phyloP scores from a whole-genome alignment of 2,797 vertebrate species.

The Notolepis coatsorum region DNA sequence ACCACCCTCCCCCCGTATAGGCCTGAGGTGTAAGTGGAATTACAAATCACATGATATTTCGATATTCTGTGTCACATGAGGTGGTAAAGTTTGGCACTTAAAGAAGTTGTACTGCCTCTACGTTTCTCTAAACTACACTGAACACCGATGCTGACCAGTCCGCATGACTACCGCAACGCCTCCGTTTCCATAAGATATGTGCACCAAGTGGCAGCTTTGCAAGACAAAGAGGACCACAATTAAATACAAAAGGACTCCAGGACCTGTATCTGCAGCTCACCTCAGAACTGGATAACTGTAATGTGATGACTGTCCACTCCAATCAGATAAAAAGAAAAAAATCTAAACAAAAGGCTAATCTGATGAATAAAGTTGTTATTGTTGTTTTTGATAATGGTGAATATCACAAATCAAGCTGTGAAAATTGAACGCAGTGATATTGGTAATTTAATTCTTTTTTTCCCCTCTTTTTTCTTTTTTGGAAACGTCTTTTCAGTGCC shows the following conservation, averaged over 20 bases:
- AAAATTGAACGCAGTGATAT: neutral
- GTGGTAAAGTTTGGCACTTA: slow-evolving; percentile 72
- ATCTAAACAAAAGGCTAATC: too few relatives aligned
- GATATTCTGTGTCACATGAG: slow-evolving; percentile 56
- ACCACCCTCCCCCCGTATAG: slow-evolving; percentile 4
- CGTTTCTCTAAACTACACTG: slow-evolving; percentile 57
- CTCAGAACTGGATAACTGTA: neutral
- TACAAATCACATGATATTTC: slow-evolving; percentile 29
- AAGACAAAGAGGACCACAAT: slow-evolving; percentile 56
- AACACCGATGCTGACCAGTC: slow-evolving; percentile 52
- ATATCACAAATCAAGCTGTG: neutral
- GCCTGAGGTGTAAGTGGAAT: slow-evolving; percentile 9
- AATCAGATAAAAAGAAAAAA: neutral
- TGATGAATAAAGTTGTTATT: slow-evolving; percentile 26
- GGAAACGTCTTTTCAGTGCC: slow-evolving; percentile 78
- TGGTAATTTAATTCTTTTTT: slow-evolving; percentile 34
- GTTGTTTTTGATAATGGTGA: neutral
- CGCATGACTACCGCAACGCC: slow-evolving; percentile 44
- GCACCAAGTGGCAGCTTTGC: slow-evolving; percentile 48
- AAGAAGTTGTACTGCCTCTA: slow-evolving; percentile 40
- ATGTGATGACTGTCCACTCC: neutral
- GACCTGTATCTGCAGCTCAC: slow-evolving; percentile 16
- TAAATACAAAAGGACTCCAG: slow-evolving; percentile 35
- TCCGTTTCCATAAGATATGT: slow-evolving; percentile 43
- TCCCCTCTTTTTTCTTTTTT: too few relatives aligned